Percentiles rank a stretch among this genome's conserved stretches.
phyloP scores from a whole-genome alignment of 1,140 invertebrate species.

The Rhagoletis zephyria region DNA sequence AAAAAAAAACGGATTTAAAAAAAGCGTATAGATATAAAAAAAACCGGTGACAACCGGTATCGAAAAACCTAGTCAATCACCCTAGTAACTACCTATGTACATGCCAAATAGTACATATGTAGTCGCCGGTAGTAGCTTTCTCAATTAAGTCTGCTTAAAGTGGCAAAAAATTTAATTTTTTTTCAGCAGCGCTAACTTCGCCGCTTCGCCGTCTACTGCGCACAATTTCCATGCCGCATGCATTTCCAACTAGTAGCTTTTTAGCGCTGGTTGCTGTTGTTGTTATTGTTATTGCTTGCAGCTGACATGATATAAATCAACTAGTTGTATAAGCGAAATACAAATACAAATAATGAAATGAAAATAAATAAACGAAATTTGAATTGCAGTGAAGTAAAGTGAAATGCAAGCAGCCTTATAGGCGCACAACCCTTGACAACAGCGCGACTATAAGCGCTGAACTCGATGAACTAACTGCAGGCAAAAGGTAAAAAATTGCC shows the following conservation, averaged over 20 bases:
- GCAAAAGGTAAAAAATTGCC: neutral
- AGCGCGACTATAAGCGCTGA: neutral
- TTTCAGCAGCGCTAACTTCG: neutral
- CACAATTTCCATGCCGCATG: neutral
- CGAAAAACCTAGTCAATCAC: too few relatives aligned
- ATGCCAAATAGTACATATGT: neutral
- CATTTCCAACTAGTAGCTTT: neutral
- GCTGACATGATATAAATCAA: constrained; percentile 50
- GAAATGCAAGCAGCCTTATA: constrained; percentile 50
- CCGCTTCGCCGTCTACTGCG: neutral
- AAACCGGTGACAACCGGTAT: too few relatives aligned
- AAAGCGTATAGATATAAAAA: too few relatives aligned
- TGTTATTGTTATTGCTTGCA: constrained; percentile 44
- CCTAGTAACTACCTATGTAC: neutral
- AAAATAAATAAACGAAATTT: neutral
- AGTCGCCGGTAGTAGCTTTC: constrained; percentile 3
- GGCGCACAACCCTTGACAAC: constrained; percentile 43
- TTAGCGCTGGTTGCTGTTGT: constrained; percentile 17
- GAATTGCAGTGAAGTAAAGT: neutral
- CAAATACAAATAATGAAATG: neutral
- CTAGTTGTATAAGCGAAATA: constrained; percentile 18
- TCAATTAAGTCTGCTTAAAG: constrained; percentile 34
- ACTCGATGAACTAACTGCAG: constrained; percentile 15
- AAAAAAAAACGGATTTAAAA: too few relatives aligned
- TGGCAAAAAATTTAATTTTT: neutral